Conservation (phyloP, 2,797 vertebrate species). For the Tokudaia muenninki region DNA sequence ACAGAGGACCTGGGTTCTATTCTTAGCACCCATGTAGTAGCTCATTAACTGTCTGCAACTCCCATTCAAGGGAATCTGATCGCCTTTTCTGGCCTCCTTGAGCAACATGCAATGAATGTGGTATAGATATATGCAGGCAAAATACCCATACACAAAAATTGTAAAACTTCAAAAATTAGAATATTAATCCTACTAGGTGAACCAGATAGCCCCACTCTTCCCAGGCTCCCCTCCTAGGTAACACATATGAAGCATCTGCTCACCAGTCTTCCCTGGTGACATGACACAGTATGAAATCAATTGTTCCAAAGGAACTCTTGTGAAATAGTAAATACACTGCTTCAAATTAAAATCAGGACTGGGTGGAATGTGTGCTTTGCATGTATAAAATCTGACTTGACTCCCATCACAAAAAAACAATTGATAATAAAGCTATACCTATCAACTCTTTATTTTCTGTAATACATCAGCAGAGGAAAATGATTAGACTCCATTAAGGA, state of each 20-base stretch:
- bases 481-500: background rate
- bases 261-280: background rate
- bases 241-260: background rate
- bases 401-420: background rate
- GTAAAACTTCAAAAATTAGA: background rate
- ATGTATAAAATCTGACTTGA: background rate
- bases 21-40: background rate
- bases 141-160: background rate
- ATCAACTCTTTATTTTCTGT: background rate
- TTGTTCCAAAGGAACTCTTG: background rate
- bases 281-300: constrained; percentile 24
- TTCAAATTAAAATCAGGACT: constrained; percentile 1
- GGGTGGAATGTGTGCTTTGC: background rate
- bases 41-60: background rate
- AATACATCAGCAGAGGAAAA: constrained; percentile 11
- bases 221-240: background rate
- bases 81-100: background rate
- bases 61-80: background rate
- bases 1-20: background rate
- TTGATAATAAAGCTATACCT: background rate
- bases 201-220: background rate
- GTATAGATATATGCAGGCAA: background rate
- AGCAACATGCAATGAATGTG: background rate
- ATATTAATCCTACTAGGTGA: background rate
- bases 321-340: constrained; percentile 3